Percentiles rank a stretch among this genome's conserved stretches.
phyloP scores from a whole-genome alignment of 64 coral and sea anemone species.

The Cladopsammia gracilis region DNA sequence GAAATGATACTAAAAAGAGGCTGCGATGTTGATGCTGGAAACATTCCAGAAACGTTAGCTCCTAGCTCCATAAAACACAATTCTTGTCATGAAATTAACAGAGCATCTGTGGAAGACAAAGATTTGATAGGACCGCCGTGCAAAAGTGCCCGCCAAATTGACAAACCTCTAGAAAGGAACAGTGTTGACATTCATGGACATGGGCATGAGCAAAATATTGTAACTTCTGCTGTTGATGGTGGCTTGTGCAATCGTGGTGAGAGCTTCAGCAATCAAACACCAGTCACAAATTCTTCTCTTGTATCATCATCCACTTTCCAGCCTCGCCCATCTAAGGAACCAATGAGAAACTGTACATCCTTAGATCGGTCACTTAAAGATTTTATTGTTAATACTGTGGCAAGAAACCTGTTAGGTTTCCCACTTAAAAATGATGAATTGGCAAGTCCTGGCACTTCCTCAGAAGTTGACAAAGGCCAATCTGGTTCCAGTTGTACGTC shows the following conservation, averaged over 20 bases:
- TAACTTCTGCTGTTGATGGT: background rate
- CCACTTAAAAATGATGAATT: background rate
- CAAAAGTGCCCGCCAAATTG: background rate
- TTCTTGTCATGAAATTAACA: background rate
- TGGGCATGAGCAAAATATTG: background rate
- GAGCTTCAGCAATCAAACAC: background rate
- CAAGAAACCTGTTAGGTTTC: slow-evolving; percentile 53
- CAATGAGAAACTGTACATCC: slow-evolving; percentile 85
- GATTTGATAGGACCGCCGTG: background rate
- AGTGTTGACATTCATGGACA: background rate
- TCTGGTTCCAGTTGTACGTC: background rate
- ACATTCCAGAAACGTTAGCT: slow-evolving; percentile 29
- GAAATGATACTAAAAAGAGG: slow-evolving; percentile 69
- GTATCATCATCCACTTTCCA: slow-evolving; percentile 24
- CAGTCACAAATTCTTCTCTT: background rate
- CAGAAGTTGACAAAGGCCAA: background rate
- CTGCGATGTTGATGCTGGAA: slow-evolving; percentile 40
- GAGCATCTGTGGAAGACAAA: background rate
- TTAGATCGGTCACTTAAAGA: slow-evolving; percentile 76
- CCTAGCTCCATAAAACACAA: background rate
- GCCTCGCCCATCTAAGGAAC: slow-evolving; percentile 37
- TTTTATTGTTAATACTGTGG: slow-evolving; percentile 74
- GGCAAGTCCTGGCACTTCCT: background rate
- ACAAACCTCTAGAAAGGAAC: background rate
- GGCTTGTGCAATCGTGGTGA: background rate